Evolutionary conservation across 1,140 invertebrate species (phyloP).

Genomic region (Antheraea pernyi): DNA sequence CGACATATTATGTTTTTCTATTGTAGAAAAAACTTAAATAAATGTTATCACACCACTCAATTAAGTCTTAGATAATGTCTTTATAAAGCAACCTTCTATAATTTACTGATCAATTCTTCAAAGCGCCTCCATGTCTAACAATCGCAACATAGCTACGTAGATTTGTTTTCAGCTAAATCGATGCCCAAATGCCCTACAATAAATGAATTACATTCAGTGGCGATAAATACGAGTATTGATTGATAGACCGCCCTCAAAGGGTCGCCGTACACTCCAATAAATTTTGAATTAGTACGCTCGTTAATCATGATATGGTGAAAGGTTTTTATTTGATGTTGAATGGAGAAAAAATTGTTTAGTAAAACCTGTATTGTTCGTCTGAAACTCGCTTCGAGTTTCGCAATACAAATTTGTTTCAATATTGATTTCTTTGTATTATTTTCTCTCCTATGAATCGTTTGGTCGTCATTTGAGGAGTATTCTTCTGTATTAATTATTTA

Average conservation of each 20-base stretch:
- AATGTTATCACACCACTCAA: no score
- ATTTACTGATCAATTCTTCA: background rate
- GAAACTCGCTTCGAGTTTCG: background rate
- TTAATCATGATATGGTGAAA: constrained; percentile 8
- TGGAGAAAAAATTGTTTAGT: background rate
- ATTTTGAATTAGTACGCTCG: constrained; percentile 10
- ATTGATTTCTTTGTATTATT: background rate
- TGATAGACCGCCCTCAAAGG: constrained; percentile 8
- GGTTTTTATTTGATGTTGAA: constrained; percentile 4
- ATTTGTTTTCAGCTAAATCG: background rate
- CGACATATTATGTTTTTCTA: no score
- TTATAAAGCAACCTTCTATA: background rate
- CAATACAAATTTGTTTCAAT: background rate
- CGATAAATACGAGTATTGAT: constrained; percentile 17
- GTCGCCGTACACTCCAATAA: constrained; percentile 5
- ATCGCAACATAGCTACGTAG: background rate
- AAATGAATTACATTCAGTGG: background rate
- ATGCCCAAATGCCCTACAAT: background rate
- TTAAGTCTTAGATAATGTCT: no score
- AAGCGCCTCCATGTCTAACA: background rate
- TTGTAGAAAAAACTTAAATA: no score
- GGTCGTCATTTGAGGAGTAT: no score
- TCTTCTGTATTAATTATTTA: no score
- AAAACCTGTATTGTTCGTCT: background rate
- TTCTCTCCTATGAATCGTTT: background rate